Evolutionary conservation across 2,797 vertebrate genomes (phyloP), one percentile per base, ranked within the genome.

Genomic region (Gallinago stenura): DNA sequence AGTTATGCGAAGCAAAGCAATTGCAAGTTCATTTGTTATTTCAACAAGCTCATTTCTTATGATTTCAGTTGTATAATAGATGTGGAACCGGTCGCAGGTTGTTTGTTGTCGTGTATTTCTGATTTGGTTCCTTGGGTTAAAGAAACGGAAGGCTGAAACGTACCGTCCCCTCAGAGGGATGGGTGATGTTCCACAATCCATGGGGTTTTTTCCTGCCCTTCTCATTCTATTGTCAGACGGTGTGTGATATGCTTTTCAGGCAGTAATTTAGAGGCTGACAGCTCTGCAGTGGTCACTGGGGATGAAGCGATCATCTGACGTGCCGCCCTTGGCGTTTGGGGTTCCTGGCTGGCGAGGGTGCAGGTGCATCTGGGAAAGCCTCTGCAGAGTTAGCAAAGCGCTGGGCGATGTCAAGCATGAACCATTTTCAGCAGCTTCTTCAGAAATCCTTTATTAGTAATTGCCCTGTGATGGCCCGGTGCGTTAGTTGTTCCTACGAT

Each of bases 11-110:
- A 98, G 96, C 98, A 97, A 98, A 98, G 98, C 97, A 98, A 98
- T 98, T 94, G 95, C 95, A 82, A 95, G 90, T 97, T 98, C 95
- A 98, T 98, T 98, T 98, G 95, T 98, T 97, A 98, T 97, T 98
- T 98, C 97, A 97, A 97, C 97, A 96, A 97, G 97, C 95, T 97
- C 97, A 97, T 98, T 98, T 97, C 97, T 97, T 97, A 90, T 78
- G 95, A 96, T 97, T 97, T 95, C 89, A 95, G 95, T 85, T 92
- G 79, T 94, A 73, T 97, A 93, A 96, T 96, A 68, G 89, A 77
- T 86, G 51, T 82, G 95, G 90, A 97, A 90, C 86, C 94, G 66
- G 82, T 96, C 86, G 87, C 89, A 94, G 93, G 95, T 95, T 97
- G 89, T 83, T 97, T 97, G 89, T 90, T 48, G 93, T 97, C 91